Evolutionary conservation across 2,888 invertebrate species (phyloP).

Genomic region (Drosophila anomelani): DNA sequence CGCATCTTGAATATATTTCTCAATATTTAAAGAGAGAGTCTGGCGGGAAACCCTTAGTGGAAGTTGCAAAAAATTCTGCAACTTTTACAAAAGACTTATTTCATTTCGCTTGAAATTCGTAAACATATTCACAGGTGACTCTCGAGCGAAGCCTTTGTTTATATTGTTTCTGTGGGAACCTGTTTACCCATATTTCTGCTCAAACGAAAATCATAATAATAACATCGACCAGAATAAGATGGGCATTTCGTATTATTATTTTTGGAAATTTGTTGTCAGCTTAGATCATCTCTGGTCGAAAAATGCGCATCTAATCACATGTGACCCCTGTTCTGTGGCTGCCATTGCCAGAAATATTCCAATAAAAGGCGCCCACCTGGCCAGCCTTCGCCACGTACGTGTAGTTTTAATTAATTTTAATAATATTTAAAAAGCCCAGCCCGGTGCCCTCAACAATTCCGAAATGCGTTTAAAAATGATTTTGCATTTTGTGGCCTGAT

Average conservation of each 20-base stretch:
- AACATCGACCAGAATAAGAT: constrained; percentile 35
- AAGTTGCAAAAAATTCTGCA: constrained; percentile 46
- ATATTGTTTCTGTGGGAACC: constrained; percentile 28
- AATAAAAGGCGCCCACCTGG: constrained; percentile 34
- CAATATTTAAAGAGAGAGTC: constrained; percentile 19
- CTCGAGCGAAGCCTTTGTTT: constrained; percentile 19
- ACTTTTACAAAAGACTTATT: constrained; percentile 26
- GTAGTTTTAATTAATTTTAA: constrained; percentile 77
- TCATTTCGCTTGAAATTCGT: constrained; percentile 27
- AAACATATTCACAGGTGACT: constrained; percentile 18
- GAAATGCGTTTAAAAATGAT: constrained; percentile 53
- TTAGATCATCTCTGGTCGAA: constrained; percentile 60
- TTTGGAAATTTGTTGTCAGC: constrained; percentile 53
- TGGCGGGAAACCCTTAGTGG: constrained; percentile 12
- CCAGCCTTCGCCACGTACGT: constrained; percentile 71
- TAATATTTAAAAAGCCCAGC: constrained; percentile 34
- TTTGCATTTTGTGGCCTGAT: constrained; percentile 71
- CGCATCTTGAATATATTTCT: constrained; percentile 47
- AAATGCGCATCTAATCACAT: constrained; percentile 71
- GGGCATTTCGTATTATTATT: constrained; percentile 44
- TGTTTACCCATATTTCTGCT: constrained; percentile 44
- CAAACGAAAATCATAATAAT: constrained; percentile 35
- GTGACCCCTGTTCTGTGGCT: constrained; percentile 56
- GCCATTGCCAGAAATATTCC: constrained; percentile 50
- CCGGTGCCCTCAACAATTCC: constrained; percentile 31